Percentiles rank a stretch among this genome's conserved stretches.
Evolutionary conservation across 2,797 vertebrate species (phyloP).

Genomic region (Morelia viridis): DNA sequence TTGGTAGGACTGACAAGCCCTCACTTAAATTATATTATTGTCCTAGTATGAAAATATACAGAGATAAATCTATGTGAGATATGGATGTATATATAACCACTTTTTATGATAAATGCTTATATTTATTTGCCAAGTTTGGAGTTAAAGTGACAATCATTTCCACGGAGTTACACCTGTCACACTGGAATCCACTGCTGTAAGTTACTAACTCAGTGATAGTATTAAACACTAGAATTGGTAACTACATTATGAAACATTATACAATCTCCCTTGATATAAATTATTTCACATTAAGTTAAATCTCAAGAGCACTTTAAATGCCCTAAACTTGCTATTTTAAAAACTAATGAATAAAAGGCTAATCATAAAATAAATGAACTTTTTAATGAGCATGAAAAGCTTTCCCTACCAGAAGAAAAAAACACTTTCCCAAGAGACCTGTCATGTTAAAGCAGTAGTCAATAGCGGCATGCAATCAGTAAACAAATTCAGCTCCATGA

Average conservation of each 20-base stretch:
- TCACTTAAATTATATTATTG: neutral
- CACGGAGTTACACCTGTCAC: neutral
- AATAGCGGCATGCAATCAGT: conserved; percentile 85
- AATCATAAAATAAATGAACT: conserved; percentile 63
- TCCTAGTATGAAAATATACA: neutral
- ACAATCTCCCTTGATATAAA: conserved; percentile 53
- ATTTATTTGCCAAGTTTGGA: conserved; percentile 25
- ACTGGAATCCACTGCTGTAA: neutral
- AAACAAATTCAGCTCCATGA: conserved; percentile 89
- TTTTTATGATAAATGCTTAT: neutral
- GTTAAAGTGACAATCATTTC: neutral
- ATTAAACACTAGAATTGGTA: conserved; percentile 1
- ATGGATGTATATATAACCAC: neutral
- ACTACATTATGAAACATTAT: conserved; percentile 33
- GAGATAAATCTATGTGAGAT: neutral
- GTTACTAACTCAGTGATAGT: neutral
- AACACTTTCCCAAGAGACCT: conserved; percentile 73
- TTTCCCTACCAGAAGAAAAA: conserved; percentile 57
- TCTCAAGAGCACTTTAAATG: conserved; percentile 50
- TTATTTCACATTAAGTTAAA: conserved; percentile 40
- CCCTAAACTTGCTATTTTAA: conserved; percentile 46
- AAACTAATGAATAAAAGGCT: conserved; percentile 33
- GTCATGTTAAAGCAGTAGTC: conserved; percentile 86
- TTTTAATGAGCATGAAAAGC: conserved; percentile 57
- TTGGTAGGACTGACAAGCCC: neutral